These are phyloP conservation scores for Chelon auratus DNA, from an alignment of 2,797 vertebrate genomes.

Conservation along the genomic window DNA sequence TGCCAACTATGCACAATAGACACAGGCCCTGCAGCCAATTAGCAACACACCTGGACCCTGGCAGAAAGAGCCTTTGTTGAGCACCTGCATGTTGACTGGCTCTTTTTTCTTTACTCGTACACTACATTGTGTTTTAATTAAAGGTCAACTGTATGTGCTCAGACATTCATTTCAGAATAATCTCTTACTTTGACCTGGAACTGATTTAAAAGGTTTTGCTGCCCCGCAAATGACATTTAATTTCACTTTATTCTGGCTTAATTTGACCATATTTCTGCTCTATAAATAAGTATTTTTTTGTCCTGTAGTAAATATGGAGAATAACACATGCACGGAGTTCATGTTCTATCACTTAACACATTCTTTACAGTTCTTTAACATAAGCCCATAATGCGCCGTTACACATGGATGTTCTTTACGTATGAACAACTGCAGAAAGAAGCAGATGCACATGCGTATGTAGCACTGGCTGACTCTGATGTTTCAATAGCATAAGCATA, in stretches of 20 bases:
- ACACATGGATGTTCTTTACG: not conserved
- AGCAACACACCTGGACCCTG: conserved; percentile 52
- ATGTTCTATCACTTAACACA: not conserved
- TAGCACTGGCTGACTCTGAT: not conserved
- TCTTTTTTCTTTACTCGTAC: conserved; percentile 1
- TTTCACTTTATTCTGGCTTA: not conserved
- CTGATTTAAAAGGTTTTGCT: not conserved
- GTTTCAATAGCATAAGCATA: not conserved
- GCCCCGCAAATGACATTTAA: not conserved
- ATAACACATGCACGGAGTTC: not conserved
- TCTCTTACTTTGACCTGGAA: not conserved
- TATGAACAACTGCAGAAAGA: not conserved
- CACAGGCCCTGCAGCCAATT: conserved; percentile 20
- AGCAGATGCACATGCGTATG: not conserved
- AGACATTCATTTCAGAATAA: not conserved
- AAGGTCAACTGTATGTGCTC: not conserved
- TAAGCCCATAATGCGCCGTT: not conserved
- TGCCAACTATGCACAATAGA: conserved; percentile 34
- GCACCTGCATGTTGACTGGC: conserved; percentile 37
- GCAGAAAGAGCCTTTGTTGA: conserved; percentile 46
- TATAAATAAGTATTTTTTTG: not conserved
- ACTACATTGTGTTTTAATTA: not conserved
- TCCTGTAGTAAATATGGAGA: not conserved
- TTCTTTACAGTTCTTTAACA: not conserved
- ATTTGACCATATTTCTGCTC: not conserved